These are phyloP conservation scores for Pachymerium ferrugineum DNA, from an alignment of 2,888 invertebrate species.

Conservation along the genomic window DNA sequence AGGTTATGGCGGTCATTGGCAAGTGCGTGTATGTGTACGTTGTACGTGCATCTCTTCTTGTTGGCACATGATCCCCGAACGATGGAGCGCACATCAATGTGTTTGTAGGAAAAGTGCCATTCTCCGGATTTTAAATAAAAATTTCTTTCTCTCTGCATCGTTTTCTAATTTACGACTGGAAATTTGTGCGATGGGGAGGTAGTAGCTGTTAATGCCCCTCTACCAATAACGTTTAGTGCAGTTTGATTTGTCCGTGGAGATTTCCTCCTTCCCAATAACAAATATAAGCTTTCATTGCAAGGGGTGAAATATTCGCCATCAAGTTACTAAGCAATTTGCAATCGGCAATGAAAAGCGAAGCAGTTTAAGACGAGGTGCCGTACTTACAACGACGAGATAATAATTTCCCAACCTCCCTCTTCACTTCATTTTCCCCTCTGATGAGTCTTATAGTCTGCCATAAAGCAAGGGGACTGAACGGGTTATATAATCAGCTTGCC, in stretches of 20 bases:
- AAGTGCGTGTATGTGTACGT: background rate
- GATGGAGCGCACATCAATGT: background rate
- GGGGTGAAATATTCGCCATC: background rate
- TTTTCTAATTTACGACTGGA: conserved; percentile 12
- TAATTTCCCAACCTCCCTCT: conserved; percentile 9
- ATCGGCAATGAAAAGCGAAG: conserved; percentile 27
- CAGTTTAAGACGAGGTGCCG: background rate
- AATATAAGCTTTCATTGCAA: conserved; percentile 10
- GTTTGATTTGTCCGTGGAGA: conserved; percentile 3
- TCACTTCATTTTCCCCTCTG: conserved; percentile 21
- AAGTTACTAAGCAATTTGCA: conserved; percentile 12
- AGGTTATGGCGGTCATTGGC: conserved; percentile 19
- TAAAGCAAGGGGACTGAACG: background rate
- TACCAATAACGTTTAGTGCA: conserved; percentile 15
- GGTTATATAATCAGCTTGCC: conserved; percentile 24
- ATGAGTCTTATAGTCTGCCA: conserved; percentile 11
- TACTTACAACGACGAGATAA: conserved; percentile 12
- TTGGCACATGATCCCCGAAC: background rate
- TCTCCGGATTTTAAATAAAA: background rate
- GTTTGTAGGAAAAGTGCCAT: background rate
- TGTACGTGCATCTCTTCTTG: background rate
- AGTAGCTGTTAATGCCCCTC: conserved; percentile 14
- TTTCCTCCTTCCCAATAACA: background rate
- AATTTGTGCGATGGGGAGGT: conserved; percentile 1
- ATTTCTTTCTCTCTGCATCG: too few species aligned